Percentiles rank a stretch among this genome's conserved stretches.
These are phyloP conservation scores for Pollachius pollachius DNA, from an alignment of 2,113 vertebrate genomes.

Conservation along the genomic window DNA sequence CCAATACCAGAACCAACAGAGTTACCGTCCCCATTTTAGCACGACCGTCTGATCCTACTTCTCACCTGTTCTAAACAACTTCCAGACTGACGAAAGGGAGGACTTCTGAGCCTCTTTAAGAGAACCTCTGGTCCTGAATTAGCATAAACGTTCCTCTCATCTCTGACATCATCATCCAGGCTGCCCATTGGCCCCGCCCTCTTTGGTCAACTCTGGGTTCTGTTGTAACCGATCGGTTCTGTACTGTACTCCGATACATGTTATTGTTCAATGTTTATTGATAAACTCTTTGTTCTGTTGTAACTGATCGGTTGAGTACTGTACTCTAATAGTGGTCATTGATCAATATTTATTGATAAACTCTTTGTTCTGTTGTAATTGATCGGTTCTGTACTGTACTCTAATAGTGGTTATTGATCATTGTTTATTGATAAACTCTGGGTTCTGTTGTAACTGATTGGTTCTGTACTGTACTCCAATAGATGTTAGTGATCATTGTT, in stretches of 20 bases:
- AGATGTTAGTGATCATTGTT: background rate
- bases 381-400: too few relatives aligned
- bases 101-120: constrained; percentile 55
- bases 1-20: constrained; percentile 44
- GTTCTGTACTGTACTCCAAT: too few relatives aligned
- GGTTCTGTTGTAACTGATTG: too few relatives aligned
- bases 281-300: too few relatives aligned
- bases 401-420: too few relatives aligned
- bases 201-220: background rate
- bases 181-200: constrained; percentile 42
- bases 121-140: constrained; percentile 40
- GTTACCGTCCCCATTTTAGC: constrained; percentile 51
- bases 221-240: background rate
- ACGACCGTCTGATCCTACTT: constrained; percentile 31
- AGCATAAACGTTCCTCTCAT: constrained; percentile 58
- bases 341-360: too few relatives aligned
- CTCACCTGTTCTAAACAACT: constrained; percentile 37
- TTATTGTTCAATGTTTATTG: too few relatives aligned
- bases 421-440: background rate
- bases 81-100: constrained; percentile 35
- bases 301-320: too few relatives aligned
- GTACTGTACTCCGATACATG: background rate
- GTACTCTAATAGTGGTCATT: too few relatives aligned
- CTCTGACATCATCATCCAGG: constrained; percentile 60
- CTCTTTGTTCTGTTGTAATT: too few relatives aligned